Evolutionary conservation across 2,797 vertebrate species (phyloP).

Genomic region (Sebastes minor): DNA sequence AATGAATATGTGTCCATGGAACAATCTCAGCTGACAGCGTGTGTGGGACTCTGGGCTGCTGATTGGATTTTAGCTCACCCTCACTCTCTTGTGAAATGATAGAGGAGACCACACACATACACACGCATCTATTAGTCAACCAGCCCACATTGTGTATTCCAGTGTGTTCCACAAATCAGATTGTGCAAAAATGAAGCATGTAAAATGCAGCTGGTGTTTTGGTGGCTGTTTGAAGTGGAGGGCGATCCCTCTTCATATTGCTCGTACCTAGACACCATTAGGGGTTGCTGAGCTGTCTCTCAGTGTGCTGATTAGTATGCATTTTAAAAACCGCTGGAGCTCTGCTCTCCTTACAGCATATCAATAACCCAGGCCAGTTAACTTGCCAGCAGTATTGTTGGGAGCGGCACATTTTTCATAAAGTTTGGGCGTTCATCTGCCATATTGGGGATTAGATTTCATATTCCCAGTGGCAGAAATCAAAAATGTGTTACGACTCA

Average conservation of each 20-base stretch:
- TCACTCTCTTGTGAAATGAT: slow-evolving; percentile 7
- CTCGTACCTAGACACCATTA: slow-evolving; percentile 57
- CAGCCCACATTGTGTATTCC: slow-evolving; percentile 41
- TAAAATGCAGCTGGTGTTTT: slow-evolving; percentile 61
- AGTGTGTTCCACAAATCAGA: slow-evolving; percentile 41
- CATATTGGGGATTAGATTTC: slow-evolving; percentile 32
- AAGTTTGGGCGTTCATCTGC: slow-evolving; percentile 52
- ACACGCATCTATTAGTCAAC: slow-evolving; percentile 22
- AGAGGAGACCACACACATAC: too few relatives aligned
- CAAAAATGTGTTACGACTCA: neutral
- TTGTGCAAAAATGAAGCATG: slow-evolving; percentile 54
- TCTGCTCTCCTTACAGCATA: slow-evolving; percentile 50
- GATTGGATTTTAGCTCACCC: slow-evolving; percentile 38
- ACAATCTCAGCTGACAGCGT: neutral
- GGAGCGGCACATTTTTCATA: slow-evolving; percentile 53
- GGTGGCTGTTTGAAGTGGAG: slow-evolving; percentile 54
- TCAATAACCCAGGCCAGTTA: slow-evolving; percentile 57
- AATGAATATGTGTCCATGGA: neutral
- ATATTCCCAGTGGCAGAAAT: slow-evolving; percentile 21
- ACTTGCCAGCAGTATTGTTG: slow-evolving; percentile 47
- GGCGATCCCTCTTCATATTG: slow-evolving; percentile 55
- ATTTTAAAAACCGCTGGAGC: slow-evolving; percentile 50
- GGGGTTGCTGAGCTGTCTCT: slow-evolving; percentile 59
- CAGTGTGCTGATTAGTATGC: slow-evolving; percentile 66
- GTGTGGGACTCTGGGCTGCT: slow-evolving; percentile 3